Percentiles rank a stretch among this genome's conserved stretches.
phyloP scores from a whole-genome alignment of 2,797 vertebrate species.

The Gila robusta region DNA sequence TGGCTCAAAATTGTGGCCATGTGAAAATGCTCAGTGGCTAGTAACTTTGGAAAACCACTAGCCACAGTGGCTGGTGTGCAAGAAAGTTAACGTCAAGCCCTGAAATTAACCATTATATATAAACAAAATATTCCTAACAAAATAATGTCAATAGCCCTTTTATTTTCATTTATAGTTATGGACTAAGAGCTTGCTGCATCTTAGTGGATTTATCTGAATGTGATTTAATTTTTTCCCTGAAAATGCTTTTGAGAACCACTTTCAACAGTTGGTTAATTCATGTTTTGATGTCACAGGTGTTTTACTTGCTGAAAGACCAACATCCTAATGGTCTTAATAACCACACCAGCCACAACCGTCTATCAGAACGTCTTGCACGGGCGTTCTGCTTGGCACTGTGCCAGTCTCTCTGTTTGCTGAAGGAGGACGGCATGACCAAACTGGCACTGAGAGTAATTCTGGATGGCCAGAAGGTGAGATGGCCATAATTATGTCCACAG shows the following conservation, averaged over 20 bases:
- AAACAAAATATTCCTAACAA: neutral
- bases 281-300: conserved; percentile 80
- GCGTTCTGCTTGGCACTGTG: conserved; percentile 94
- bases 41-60: no score
- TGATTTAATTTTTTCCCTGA: neutral
- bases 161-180: neutral
- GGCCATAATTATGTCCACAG: conserved; percentile 3
- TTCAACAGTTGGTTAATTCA: neutral
- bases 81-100: no score
- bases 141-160: neutral
- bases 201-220: conserved; percentile 1
- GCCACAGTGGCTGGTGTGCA: no score
- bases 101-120: neutral
- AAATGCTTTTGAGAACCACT: neutral
- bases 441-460: conserved; percentile 93
- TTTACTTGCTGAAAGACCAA: conserved; percentile 90
- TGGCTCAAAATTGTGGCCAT: no score
- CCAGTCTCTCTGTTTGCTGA: conserved; percentile 93
- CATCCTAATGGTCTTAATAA: conserved; percentile 84
- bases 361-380: conserved; percentile 93
- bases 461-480: conserved; percentile 90
- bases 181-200: neutral
- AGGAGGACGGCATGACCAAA: conserved; percentile 98
- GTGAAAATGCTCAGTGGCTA: no score
- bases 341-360: conserved; percentile 90